These are phyloP conservation scores for Empidonax traillii DNA, from an alignment of 2,113 vertebrate genomes.

Conservation along the genomic window DNA sequence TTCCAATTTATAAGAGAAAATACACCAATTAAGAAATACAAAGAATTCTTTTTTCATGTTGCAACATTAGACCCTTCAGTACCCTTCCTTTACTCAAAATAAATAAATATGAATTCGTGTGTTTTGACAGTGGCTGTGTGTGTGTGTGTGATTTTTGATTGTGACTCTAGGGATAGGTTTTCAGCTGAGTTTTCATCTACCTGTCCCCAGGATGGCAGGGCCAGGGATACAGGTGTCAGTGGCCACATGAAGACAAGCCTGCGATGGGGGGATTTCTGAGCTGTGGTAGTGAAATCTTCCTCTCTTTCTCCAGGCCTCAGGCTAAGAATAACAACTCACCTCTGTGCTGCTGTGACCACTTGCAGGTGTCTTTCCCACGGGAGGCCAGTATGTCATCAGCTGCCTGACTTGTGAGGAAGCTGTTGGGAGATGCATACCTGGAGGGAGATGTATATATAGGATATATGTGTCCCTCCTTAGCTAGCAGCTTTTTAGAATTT, in stretches of 20 bases:
- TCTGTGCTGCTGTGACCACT: neutral
- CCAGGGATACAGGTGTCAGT: neutral
- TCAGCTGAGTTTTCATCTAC: neutral
- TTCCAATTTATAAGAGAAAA: neutral
- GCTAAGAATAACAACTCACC: neutral
- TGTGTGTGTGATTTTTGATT: neutral
- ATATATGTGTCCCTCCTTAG: neutral
- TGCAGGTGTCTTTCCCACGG: neutral
- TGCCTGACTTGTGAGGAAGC: neutral
- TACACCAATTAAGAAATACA: neutral
- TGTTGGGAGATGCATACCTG: neutral
- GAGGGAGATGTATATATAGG: neutral
- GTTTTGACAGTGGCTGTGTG: neutral
- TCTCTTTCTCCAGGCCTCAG: neutral
- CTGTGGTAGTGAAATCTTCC: neutral
- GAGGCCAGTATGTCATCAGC: neutral
- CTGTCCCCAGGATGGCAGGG: neutral
- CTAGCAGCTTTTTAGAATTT: neutral
- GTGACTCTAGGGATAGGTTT: neutral
- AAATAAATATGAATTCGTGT: neutral
- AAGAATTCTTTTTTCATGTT: neutral
- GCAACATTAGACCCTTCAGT: neutral
- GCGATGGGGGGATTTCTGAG: neutral
- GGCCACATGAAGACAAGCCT: neutral
- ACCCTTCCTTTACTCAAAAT: neutral